A percentile compares a stretch with the other conserved stretches of the same genome.
Conservation (phyloP, 2,797 vertebrate genomes). For the Erithacus rubecula region DNA sequence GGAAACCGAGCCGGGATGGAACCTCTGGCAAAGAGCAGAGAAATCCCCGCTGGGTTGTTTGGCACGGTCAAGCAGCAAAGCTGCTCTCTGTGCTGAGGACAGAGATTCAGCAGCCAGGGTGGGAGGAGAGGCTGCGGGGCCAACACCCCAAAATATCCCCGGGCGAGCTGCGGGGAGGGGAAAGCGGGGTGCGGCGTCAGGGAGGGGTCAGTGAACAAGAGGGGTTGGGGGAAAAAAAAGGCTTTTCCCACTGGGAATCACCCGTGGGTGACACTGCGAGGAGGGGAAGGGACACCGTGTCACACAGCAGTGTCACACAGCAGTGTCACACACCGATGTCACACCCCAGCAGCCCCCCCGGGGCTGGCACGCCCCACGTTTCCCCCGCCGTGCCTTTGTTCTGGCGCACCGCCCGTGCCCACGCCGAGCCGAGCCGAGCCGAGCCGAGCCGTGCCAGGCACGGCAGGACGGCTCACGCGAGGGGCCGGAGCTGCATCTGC, state of each 20-base stretch:
- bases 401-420: background rate
- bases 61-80: fast-evolving
- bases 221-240: fast-evolving
- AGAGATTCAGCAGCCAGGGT: fast-evolving
- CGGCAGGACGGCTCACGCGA: background rate
- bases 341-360: background rate
- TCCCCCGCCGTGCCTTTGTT: background rate
- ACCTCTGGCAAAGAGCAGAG: fast-evolving
- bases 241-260: fast-evolving
- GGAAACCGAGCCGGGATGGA: background rate
- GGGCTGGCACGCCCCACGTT: background rate
- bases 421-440: no score
- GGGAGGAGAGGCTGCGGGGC: background rate
- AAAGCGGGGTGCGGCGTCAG: fast-evolving
- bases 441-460: background rate
- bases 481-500: background rate
- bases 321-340: no score
- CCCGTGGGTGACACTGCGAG: fast-evolving
- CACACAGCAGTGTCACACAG: background rate
- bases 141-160: fast-evolving
- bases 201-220: fast-evolving
- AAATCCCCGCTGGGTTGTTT: background rate
- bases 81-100: background rate
- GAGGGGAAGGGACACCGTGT: background rate
- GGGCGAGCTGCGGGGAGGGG: fast-evolving